Percentiles rank a stretch among this genome's conserved stretches.
Evolutionary conservation across 1,140 invertebrate genomes (phyloP).

Genomic region (Pseudobourletiella spinata): DNA sequence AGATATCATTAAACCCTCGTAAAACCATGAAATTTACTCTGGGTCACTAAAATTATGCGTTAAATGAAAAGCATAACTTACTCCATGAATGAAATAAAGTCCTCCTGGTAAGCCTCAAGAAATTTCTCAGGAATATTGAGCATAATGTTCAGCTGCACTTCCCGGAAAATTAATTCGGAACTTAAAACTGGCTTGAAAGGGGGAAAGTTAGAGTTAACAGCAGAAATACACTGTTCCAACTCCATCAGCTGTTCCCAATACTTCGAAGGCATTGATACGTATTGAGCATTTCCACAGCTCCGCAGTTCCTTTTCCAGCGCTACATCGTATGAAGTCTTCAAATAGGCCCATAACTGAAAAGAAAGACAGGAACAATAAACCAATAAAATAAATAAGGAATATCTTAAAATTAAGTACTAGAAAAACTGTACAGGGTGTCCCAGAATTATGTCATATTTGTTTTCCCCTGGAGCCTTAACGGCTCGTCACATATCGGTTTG

Average conservation of each 20-base stretch:
- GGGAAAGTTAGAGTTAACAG: conserved; percentile 5
- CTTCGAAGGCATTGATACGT: conserved; percentile 11
- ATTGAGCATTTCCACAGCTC: background rate
- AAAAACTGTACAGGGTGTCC: too few relatives aligned
- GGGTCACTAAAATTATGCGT: too few relatives aligned
- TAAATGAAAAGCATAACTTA: too few relatives aligned
- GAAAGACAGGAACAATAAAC: background rate
- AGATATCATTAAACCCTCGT: too few relatives aligned
- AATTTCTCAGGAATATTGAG: background rate
- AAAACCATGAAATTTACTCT: too few relatives aligned
- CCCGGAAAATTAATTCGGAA: conserved; percentile 16
- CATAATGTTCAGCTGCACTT: conserved; percentile 27
- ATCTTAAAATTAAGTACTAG: background rate
- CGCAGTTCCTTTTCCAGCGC: conserved; percentile 22
- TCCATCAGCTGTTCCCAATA: conserved; percentile 24
- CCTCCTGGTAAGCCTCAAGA: background rate
- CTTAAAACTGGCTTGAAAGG: background rate
- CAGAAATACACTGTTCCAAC: conserved; percentile 15
- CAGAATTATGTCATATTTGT: too few relatives aligned
- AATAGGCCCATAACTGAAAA: conserved; percentile 27
- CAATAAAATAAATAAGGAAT: background rate
- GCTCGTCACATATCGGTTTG: too few relatives aligned
- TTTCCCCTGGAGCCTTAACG: too few relatives aligned
- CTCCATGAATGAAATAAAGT: conserved; percentile 14
- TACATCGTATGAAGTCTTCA: conserved; percentile 26